Evolutionary conservation across 2,888 invertebrate genomes (phyloP), one percentile per base, ranked within the genome.

Genomic region (Tribolium freemani): DNA sequence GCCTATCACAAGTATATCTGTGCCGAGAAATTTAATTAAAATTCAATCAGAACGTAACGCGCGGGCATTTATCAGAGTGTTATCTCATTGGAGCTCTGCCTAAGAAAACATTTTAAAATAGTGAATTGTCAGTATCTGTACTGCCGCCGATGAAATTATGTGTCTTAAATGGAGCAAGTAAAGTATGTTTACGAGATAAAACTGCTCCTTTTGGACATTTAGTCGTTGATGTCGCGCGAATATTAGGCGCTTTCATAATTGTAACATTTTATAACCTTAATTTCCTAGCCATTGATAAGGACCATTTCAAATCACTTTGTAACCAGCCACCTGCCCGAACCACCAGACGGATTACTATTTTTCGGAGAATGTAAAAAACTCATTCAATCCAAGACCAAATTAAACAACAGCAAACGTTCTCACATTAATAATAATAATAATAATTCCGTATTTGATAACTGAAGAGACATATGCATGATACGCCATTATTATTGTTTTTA

Each of bases 71-170:
- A 84, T 84, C 84, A 83, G 81, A 79, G 86, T 85, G 83, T 86
- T 86, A 86, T 86, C 86, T 85, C 77, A 75, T 79, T 78, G 76
- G 79, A 82, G 83, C 83, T 83, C 81, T 84, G 83, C 83, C 83
- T 85, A 85, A 86, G 85, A 86, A 86, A 85, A 85, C 86, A 84
- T 86, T 86, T 85, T 83, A 84, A 86, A 83, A 85, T 85, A 86
- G 85, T 85, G 83, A 85, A 86, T 85, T 86, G 85, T 84, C 85
- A 83, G 82, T 82, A 82, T 83, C 82, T 82, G 78, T 78, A 80
- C 77, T 78, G 78, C 79, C 79, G 77, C 78, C 82, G 80, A 82
- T 81, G 77, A 83, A 83, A 83, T 83, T 82, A 84, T 82, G 82
- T 79, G 79, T 81, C 80, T 83, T 81, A 82, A 83, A 83, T 81